A percentile compares a stretch with the other conserved stretches of the same genome.
Evolutionary conservation across 2,797 vertebrate genomes (phyloP).

Genomic region (Phalanger gymnotis): DNA sequence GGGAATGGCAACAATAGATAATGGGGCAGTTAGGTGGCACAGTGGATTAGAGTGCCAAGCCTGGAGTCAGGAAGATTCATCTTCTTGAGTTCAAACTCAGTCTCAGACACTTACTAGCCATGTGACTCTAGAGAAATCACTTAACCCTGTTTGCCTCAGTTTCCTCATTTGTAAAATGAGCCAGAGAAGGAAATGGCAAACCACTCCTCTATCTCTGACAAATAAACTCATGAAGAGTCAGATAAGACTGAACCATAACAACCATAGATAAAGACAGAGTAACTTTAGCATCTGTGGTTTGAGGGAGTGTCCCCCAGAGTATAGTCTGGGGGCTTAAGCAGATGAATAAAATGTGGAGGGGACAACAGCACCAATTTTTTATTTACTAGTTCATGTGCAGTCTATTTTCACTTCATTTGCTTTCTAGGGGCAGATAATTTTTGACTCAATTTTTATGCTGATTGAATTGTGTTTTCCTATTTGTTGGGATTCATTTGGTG

Average conservation of each 20-base stretch:
- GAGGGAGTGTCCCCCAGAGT: neutral
- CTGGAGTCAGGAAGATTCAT: neutral
- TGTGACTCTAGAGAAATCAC: neutral
- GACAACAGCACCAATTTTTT: neutral
- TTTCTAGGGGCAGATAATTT: neutral
- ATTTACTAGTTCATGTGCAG: constrained; percentile 2
- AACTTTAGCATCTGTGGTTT: neutral
- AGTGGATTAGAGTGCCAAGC: neutral
- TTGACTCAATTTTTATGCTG: constrained; percentile 31
- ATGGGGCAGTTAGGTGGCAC: neutral
- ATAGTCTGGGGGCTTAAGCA: neutral
- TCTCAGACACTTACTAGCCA: neutral
- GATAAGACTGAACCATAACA: neutral
- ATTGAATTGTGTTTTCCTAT: neutral
- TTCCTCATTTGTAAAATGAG: neutral
- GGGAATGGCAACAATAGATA: neutral
- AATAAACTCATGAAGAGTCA: neutral
- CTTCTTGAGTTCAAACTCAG: neutral
- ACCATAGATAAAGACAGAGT: neutral
- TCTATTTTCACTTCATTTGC: neutral
- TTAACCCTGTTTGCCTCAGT: neutral
- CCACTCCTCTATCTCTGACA: neutral
- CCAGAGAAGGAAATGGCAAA: neutral
- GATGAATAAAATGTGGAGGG: neutral
- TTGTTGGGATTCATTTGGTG: neutral